phyloP scores from a whole-genome alignment of 2,113 vertebrate species.

The Murina feae region DNA sequence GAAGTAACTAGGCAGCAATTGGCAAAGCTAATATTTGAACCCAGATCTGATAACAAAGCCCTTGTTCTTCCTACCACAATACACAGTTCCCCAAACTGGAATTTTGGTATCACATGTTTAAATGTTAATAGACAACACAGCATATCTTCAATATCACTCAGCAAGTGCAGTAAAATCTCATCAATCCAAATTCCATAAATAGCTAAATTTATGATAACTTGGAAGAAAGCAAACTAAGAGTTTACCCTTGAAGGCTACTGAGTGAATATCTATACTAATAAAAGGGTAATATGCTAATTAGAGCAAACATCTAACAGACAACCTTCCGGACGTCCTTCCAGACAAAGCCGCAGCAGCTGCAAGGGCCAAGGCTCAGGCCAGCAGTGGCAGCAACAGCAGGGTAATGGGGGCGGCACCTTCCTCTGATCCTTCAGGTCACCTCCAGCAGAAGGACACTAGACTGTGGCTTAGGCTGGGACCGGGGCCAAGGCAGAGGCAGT shows the following conservation, averaged over 20 bases:
- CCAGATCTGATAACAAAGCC: constrained; percentile 29
- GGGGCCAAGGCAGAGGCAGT: too few species aligned
- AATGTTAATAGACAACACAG: not conserved
- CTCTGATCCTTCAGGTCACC: too few species aligned
- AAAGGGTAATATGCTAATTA: too few species aligned
- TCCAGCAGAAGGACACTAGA: too few species aligned
- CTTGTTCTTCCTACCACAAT: not conserved
- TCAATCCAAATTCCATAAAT: constrained; percentile 29
- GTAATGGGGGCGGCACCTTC: too few species aligned
- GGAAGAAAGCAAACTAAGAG: not conserved
- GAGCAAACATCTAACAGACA: too few species aligned
- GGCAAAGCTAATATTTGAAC: constrained; percentile 41
- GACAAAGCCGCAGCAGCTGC: too few species aligned
- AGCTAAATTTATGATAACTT: not conserved
- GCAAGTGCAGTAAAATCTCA: constrained; percentile 62
- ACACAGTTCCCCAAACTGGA: not conserved
- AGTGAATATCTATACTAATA: not conserved
- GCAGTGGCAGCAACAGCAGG: too few species aligned
- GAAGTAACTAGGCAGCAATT: not conserved
- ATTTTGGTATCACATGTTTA: not conserved
- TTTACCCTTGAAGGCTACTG: constrained; percentile 21
- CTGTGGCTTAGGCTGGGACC: too few species aligned
- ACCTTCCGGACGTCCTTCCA: too few species aligned
- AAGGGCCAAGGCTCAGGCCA: too few species aligned
- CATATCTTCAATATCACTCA: constrained; percentile 7